These are phyloP conservation scores for Aphelenchoides fujianensis DNA, from an alignment of 1,140 invertebrate species.

Conservation along the genomic window DNA sequence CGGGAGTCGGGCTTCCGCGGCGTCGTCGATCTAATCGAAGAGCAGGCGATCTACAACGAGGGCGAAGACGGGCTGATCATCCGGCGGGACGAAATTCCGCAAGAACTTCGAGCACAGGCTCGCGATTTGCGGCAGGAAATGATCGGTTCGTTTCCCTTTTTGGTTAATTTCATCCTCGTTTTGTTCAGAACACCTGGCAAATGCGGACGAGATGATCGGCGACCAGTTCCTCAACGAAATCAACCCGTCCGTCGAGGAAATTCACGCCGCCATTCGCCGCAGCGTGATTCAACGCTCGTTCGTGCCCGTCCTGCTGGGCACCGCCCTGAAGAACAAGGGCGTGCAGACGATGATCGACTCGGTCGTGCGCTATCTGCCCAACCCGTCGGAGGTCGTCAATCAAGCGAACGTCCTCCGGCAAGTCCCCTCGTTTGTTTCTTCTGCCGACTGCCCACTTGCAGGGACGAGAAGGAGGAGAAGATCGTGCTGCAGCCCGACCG, in stretches of 20 bases:
- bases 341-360: constrained; percentile 85
- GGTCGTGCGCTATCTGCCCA: constrained; percentile 84
- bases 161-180: too few relatives aligned
- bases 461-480: constrained; percentile 65
- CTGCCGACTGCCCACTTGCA: too few relatives aligned
- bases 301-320: constrained; percentile 65
- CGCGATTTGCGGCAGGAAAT: constrained; percentile 79
- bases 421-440: too few relatives aligned
- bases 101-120: constrained; percentile 74
- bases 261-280: constrained; percentile 77
- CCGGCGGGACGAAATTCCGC: constrained; percentile 75
- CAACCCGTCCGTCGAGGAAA: constrained; percentile 48
- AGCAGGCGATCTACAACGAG: constrained; percentile 89
- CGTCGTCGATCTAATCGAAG: constrained; percentile 80
- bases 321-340: constrained; percentile 96
- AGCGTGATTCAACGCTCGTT: constrained; percentile 79
- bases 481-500: constrained; percentile 77
- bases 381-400: constrained; percentile 90
- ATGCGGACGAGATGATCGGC: constrained; percentile 83
- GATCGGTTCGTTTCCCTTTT: constrained; percentile 67
- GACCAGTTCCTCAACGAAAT: constrained; percentile 69
- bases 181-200: constrained; percentile 77
- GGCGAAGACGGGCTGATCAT: constrained; percentile 73
- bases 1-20: constrained; percentile 81
- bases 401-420: constrained; percentile 70